Evolutionary conservation across 1,140 invertebrate species (phyloP), one percentile per base, ranked within the genome.

Genomic region (Archivesica marissinica): DNA sequence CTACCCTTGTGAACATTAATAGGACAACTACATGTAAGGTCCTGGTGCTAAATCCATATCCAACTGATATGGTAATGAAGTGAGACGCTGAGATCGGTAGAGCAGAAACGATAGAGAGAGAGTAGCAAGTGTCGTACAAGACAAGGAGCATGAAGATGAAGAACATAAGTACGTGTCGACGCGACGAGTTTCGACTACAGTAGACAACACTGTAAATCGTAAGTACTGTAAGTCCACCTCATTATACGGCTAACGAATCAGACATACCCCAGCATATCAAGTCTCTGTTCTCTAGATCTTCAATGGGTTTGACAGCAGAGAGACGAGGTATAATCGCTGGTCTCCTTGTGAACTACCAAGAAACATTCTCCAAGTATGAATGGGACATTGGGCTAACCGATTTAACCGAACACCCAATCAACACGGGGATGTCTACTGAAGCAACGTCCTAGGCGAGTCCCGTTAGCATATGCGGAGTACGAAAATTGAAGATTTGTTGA

Each of bases 401-500:
- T 41, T 70, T 70, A 44, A 33, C 66, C 2, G 66, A 70, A 17
- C 38, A 70, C n/a, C 33, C 33, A 2, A 70, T 70, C 13, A 70
- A 79, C 6, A 85, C 83, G 0, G 76, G 76, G 9, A 9, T 52
- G 20, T 50, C 76, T 6, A 0, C 0, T 85, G 1, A 85, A 78
- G 70, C 75, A 70, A 59, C 33, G 11, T 2, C 75, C 75, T 17
- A 28, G 66, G 11, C 50, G 68, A 9, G 30, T 74, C 38, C 83
- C 83, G 1, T 38, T 85, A 17, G 75, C 64, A 1, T 28, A 72
- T n/a, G 66, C 56, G 7, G 33, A 79, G 11, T 54, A 54, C 17
- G 78, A 77, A 64, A 50, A 70, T 88, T 20, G 64, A 79, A 20
- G 41, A 50, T 33, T 47, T 86, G 70, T 20, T 88, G 0, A 35